A percentile compares a stretch with the other conserved stretches of the same genome.
These are phyloP conservation scores for Zootoca vivipara DNA, from an alignment of 2,113 vertebrate species.

Conservation along the genomic window DNA sequence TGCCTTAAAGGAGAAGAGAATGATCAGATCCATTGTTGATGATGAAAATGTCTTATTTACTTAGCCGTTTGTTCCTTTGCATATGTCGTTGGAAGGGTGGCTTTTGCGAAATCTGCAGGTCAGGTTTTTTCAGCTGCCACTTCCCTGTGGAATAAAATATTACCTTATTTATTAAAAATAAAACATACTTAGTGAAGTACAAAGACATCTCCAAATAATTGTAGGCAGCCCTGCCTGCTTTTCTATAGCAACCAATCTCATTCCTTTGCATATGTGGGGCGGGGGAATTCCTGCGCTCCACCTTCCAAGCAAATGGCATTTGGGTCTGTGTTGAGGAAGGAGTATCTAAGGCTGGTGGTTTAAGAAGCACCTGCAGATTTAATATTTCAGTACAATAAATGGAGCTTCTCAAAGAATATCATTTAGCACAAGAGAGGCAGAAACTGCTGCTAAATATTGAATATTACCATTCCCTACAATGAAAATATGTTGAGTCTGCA, in stretches of 20 bases:
- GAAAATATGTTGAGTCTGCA: constrained; percentile 3
- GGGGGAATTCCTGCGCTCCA: not conserved
- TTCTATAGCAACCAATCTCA: not conserved
- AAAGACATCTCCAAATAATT: not conserved
- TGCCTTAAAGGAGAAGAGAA: not conserved
- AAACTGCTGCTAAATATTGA: not conserved
- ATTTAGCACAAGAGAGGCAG: not conserved
- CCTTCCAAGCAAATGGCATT: not conserved
- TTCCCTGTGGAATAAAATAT: not conserved
- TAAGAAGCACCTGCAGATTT: constrained; percentile 18
- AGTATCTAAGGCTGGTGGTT: not conserved
- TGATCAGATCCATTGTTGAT: not conserved
- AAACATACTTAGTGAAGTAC: not conserved
- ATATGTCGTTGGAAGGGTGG: not conserved
- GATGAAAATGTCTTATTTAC: not conserved
- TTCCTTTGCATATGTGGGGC: not conserved
- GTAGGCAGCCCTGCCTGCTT: not conserved
- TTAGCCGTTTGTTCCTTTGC: not conserved
- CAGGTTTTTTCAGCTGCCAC: not conserved
- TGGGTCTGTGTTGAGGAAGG: not conserved
- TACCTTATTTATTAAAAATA: too few relatives aligned
- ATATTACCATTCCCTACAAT: not conserved
- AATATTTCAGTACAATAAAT: constrained; percentile 21
- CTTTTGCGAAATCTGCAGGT: not conserved
- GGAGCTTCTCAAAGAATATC: not conserved